Conservation (phyloP, 2,888 invertebrate species). For the Hyles lineata region DNA sequence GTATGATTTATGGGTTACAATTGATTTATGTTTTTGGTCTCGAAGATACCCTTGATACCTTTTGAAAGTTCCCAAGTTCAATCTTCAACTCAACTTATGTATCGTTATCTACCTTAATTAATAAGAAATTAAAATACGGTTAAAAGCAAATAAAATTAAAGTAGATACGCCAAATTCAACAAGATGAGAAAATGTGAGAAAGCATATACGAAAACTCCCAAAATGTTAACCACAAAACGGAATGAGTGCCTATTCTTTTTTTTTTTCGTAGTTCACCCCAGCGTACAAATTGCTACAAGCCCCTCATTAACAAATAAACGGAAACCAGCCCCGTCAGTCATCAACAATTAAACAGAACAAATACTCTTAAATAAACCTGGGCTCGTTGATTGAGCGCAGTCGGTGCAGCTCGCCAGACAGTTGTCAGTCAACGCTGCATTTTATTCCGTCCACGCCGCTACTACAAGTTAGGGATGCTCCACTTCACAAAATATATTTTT, state of each 20-base stretch:
- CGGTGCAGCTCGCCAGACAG: background rate
- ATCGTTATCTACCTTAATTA: too few relatives aligned
- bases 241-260: background rate
- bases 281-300: background rate
- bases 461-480: background rate
- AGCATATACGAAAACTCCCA: too few relatives aligned
- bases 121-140: too few relatives aligned
- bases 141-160: too few relatives aligned
- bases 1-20: background rate
- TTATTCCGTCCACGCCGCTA: background rate
- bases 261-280: background rate
- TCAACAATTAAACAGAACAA: constrained; percentile 19
- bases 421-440: constrained; percentile 15
- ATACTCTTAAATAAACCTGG: constrained; percentile 15
- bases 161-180: too few relatives aligned
- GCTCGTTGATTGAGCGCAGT: constrained; percentile 8
- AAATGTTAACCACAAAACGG: too few relatives aligned
- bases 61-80: background rate
- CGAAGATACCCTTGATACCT: background rate
- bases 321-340: background rate
- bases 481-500: too few relatives aligned
- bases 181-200: too few relatives aligned
- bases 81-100: too few relatives aligned
- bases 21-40: background rate
- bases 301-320: constrained; percentile 5